These are phyloP conservation scores for Orthonychiurus folsomi DNA, from an alignment of 2,888 invertebrate genomes.

Conservation along the genomic window DNA sequence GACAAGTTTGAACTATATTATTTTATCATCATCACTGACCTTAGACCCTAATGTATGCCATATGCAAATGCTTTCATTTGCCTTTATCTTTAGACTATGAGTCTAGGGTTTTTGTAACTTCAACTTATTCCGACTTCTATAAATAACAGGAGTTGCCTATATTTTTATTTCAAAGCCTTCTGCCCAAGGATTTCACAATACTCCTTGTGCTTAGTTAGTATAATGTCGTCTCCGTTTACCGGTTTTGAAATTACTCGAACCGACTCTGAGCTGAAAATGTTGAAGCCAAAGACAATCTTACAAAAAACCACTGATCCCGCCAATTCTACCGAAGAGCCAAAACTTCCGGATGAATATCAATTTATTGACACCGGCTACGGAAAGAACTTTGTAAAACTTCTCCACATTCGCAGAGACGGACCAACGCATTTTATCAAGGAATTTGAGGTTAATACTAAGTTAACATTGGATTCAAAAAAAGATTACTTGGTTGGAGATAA, in stretches of 20 bases:
- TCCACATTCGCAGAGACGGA: slow-evolving; percentile 56
- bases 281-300: not conserved
- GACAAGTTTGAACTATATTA: not conserved
- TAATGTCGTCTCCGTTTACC: not conserved
- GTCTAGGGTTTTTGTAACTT: no score
- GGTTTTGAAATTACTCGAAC: not conserved
- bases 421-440: slow-evolving; percentile 62
- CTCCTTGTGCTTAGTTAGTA: no score
- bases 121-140: not conserved
- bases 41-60: not conserved
- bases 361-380: slow-evolving; percentile 62
- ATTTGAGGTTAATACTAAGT: slow-evolving; percentile 62
- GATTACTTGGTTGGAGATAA: slow-evolving; percentile 69
- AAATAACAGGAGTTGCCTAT: not conserved
- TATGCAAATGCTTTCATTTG: not conserved
- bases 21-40: not conserved
- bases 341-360: slow-evolving; percentile 46
- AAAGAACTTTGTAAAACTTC: slow-evolving; percentile 63
- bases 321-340: not conserved
- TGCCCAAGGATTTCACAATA: no score
- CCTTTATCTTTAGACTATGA: no score
- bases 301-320: not conserved
- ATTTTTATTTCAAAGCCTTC: no score
- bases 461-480: slow-evolving; percentile 59
- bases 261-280: not conserved